These are phyloP conservation scores for Brienomyrus longianalis DNA, from an alignment of 2,113 vertebrate genomes.

Conservation along the genomic window DNA sequence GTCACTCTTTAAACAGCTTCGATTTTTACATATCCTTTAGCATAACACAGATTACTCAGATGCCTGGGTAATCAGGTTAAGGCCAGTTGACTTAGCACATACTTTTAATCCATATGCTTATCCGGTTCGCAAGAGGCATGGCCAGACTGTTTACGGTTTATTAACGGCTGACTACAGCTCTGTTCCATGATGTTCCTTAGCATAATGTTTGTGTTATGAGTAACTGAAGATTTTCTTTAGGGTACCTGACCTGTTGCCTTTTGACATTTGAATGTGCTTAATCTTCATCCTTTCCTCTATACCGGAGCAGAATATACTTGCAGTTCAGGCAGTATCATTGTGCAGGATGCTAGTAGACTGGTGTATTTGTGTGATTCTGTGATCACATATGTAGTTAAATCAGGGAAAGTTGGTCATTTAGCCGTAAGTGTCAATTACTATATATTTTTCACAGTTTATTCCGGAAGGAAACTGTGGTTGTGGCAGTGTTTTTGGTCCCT, in stretches of 20 bases:
- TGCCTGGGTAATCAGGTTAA: neutral
- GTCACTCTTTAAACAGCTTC: neutral
- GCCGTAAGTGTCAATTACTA: neutral
- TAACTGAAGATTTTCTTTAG: neutral
- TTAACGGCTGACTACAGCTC: neutral
- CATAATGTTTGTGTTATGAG: neutral
- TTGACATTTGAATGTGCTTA: neutral
- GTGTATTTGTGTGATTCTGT: neutral
- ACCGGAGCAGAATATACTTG: neutral
- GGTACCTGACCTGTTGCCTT: neutral
- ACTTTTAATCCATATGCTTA: conserved; percentile 4
- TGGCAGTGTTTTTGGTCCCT: neutral
- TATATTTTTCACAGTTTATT: neutral
- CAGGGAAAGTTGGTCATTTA: neutral
- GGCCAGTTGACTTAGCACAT: neutral
- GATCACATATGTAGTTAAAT: too few species aligned
- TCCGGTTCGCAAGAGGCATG: neutral
- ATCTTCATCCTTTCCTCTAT: neutral
- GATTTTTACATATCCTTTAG: neutral
- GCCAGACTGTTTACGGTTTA: neutral
- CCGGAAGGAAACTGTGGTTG: neutral
- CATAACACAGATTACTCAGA: neutral
- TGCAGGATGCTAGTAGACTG: neutral
- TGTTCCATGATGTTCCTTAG: neutral
- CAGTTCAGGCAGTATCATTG: neutral